These are phyloP conservation scores for Rotaria sp. DNA, from an alignment of 2,888 invertebrate species.

Conservation along the genomic window DNA sequence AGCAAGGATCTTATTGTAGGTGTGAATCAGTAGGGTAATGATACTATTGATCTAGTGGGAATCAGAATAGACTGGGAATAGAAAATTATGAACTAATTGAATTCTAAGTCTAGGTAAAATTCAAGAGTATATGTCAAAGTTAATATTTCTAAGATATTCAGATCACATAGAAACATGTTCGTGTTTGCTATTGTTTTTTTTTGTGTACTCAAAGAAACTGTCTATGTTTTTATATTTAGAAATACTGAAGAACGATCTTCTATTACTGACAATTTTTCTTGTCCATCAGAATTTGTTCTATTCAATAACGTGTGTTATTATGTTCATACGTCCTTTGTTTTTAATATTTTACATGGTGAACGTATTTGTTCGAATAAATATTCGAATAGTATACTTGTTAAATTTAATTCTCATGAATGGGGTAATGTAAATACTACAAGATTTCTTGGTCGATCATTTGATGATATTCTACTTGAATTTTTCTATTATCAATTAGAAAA, in stretches of 20 bases:
- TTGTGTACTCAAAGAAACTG: too few species aligned
- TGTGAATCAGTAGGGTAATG: too few species aligned
- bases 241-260: background rate
- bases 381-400: background rate
- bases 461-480: constrained; percentile 16
- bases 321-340: background rate
- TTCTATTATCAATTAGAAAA: constrained; percentile 25
- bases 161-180: too few species aligned
- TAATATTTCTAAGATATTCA: too few species aligned
- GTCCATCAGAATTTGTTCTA: background rate
- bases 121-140: too few species aligned
- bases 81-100: too few species aligned
- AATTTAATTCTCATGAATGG: constrained; percentile 13
- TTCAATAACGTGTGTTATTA: constrained; percentile 28
- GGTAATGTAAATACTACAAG: background rate
- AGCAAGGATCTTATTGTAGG: too few species aligned
- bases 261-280: background rate
- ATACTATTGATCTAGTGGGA: too few species aligned
- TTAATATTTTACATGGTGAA: background rate
- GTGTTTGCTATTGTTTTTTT: too few species aligned
- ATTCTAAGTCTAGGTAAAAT: too few species aligned
- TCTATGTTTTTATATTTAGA: background rate
- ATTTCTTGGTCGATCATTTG: background rate
- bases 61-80: too few species aligned
- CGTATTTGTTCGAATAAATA: background rate